Conservation (phyloP, 2,888 invertebrate species). For the Ceraclea dissimilis region DNA sequence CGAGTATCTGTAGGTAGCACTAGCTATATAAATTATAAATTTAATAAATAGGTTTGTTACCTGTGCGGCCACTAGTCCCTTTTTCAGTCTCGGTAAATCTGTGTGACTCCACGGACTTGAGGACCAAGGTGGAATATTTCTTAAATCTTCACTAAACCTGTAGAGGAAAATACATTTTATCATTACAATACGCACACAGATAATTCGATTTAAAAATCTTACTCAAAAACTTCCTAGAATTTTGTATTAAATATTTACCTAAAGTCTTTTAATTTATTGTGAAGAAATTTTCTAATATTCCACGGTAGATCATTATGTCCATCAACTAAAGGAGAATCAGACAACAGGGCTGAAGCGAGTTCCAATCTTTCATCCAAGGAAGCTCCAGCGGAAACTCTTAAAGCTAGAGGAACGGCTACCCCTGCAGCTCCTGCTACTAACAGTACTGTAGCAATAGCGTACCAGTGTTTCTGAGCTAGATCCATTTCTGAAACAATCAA, state of each 20-base stretch:
- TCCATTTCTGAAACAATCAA: slow-evolving; percentile 43
- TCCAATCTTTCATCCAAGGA: slow-evolving; percentile 57
- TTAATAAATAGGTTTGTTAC: slow-evolving; percentile 36
- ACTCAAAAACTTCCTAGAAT: no score
- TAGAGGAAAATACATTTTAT: slow-evolving; percentile 13
- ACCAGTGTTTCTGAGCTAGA: slow-evolving; percentile 52
- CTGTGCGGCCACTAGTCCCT: slow-evolving; percentile 72
- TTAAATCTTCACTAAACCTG: slow-evolving; percentile 61
- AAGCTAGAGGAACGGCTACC: slow-evolving; percentile 58
- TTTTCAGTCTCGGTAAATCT: slow-evolving; percentile 63
- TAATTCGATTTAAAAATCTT: no score
- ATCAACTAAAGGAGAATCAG: slow-evolving; percentile 61
- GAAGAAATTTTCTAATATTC: slow-evolving; percentile 71
- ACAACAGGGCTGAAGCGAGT: slow-evolving; percentile 52
- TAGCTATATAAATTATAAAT: no score
- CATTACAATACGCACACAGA: no score
- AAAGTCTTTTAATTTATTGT: slow-evolving; percentile 66
- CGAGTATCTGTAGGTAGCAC: no score
- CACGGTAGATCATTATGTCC: slow-evolving; percentile 74
- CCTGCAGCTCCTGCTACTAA: slow-evolving; percentile 59
- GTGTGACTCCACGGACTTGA: slow-evolving; percentile 72
- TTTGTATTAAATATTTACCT: slow-evolving; percentile 32
- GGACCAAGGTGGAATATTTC: slow-evolving; percentile 63
- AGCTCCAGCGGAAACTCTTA: slow-evolving; percentile 57
- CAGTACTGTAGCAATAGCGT: slow-evolving; percentile 56